Base-by-base conservation (phyloP, 2,797 vertebrate species). In the Acanthopagrus latus region DNA sequence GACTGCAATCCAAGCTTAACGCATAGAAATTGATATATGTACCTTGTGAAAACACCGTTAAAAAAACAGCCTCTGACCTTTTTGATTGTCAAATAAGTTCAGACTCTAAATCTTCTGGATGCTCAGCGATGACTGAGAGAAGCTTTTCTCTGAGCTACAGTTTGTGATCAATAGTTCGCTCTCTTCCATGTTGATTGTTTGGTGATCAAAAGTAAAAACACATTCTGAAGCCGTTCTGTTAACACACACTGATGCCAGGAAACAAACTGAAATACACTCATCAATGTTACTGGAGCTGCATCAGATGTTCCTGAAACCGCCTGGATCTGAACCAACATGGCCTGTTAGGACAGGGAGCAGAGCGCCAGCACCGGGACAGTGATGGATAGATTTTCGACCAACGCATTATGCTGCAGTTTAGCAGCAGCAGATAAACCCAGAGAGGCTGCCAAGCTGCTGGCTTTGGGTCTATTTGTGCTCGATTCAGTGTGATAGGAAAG, bases 361-460 rank as follows among this genome's bases (percentile, higher is more conserved):
- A 55, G 6, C 7, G 46, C 33, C 70, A 64, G 70, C 70, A n/a
- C 43, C 0, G 4, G 14, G 59, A 27, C 71, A 29, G 16, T 43
- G 55, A 71, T 60, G 78, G 71, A 74, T 51, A n/a, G 77, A 69
- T 46, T 38, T 8, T 46, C 44, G 50, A n/a, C 60, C 71, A 54
- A 20, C 25, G 41, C 54, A 20, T 59, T 50, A 46, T 4, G 33
- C 47, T 21, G 51, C 20, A 2, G 57, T 23, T 57, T 4, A 29
- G 43, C 64, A 47, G 38, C 65, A 21, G 59, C 54, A 41, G 76
- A 66, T 65, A 25, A 47, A 74, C 25, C n/a, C 2, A 3, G 13
- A 58, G 33, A 18, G 12, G 51, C 64, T 68, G 70, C 58, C 21
- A 17, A 13, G 51, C 64, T 50, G 44, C 69, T 41, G 73, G 64